Evolutionary conservation across 2,888 invertebrate species (phyloP).

Genomic region (Oithona nana): DNA sequence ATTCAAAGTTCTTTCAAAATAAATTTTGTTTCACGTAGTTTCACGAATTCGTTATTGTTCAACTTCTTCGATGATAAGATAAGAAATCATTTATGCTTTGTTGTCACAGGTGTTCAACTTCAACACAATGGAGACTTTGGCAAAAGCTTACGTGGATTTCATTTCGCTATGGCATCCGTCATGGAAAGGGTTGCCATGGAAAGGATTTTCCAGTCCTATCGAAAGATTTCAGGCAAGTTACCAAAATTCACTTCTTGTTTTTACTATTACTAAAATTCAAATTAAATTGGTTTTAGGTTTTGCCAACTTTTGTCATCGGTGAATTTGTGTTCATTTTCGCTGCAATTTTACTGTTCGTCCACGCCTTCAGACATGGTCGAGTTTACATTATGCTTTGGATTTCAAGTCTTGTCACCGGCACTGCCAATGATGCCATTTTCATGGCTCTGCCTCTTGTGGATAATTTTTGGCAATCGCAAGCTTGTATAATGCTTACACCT

Average conservation of each 20-base stretch:
- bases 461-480: neutral
- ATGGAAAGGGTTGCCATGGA: neutral
- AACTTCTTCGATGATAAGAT: no score
- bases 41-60: no score
- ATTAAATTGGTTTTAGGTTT: neutral
- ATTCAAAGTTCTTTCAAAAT: no score
- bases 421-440: neutral
- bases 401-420: neutral
- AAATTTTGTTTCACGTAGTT: no score
- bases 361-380: neutral
- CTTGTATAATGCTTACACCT: neutral
- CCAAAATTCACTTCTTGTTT: neutral
- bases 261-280: neutral
- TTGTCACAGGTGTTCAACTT: no score
- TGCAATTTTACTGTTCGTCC: neutral
- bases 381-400: neutral
- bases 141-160: no score
- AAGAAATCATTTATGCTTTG: no score
- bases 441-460: neutral
- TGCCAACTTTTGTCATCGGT: neutral
- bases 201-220: neutral
- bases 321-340: neutral
- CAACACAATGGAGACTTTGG: no score
- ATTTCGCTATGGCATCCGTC: constrained; percentile 8
- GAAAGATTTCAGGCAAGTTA: neutral